phyloP scores from a whole-genome alignment of 2,888 invertebrate species.

The Euproctis similis region DNA sequence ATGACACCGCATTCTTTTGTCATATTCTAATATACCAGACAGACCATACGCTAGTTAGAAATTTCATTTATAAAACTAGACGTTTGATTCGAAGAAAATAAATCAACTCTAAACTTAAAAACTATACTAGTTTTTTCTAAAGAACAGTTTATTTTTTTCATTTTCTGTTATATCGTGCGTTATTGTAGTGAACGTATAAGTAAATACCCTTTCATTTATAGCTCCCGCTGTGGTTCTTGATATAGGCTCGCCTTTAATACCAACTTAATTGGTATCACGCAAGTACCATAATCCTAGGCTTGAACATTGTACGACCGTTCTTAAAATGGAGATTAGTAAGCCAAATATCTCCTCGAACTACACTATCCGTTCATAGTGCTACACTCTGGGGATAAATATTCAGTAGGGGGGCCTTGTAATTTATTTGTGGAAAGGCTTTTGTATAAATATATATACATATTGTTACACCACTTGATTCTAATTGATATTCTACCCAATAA shows the following conservation, averaged over 20 bases:
- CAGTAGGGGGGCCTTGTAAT: constrained; percentile 15
- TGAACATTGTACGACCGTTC: constrained; percentile 69
- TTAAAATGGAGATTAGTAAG: constrained; percentile 74
- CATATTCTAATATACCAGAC: no score
- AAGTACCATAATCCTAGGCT: constrained; percentile 74
- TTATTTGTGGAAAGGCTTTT: no score
- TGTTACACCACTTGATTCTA: no score
- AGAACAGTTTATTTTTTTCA: constrained; percentile 28
- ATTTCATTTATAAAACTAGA: no score
- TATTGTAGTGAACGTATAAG: constrained; percentile 52
- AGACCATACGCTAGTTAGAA: no score
- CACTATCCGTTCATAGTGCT: constrained; percentile 60
- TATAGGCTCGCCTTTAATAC: constrained; percentile 72
- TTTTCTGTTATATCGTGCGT: constrained; percentile 32
- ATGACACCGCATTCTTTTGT: no score
- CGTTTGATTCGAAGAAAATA: no score
- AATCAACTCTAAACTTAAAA: no score
- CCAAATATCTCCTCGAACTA: constrained; percentile 72
- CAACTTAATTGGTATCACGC: constrained; percentile 76
- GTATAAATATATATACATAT: no score
- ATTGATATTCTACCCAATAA: no score
- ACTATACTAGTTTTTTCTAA: no score
- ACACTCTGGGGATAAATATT: constrained; percentile 25
- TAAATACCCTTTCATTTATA: constrained; percentile 74
- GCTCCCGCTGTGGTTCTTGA: constrained; percentile 69